Evolutionary conservation across 2,888 invertebrate species (phyloP), one percentile per base, ranked within the genome.

Genomic region (Ptychoptera albimana): DNA sequence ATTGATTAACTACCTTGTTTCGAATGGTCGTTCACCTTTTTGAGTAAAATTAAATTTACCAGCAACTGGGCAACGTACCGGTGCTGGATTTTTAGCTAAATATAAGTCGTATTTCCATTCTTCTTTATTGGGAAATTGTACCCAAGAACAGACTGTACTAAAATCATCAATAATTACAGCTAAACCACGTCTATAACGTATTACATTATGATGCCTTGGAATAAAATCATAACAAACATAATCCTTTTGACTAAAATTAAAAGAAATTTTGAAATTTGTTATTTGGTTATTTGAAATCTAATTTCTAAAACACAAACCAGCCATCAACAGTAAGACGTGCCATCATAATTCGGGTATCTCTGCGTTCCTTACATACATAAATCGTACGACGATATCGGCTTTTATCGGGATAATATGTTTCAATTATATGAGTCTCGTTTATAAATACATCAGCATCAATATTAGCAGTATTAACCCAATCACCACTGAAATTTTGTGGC

Each of bases 381-480:
- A 92, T 89, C 1, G 91, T 92, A 55, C 76, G 77, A 53, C 89
- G 75, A 61, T 77, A 89, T 54, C 91, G 74, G 0, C 86, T 85
- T 57, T 85, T 86, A 63, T 96, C 94, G 0, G 94, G 93, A 64
- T 87, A 87, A 67, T 87, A 92, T 0, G 87, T 91, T 67, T 94
- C 94, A 53, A 92, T 86, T 34, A 97, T 92, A 59, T 96, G 96
- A 0, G 96, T 97, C 57, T 91, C 87, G 58, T 96, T 96, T 36
- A 97, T 91, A 39, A 77, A 74, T 1, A 93, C 82, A 63, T 93
- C 89, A 1, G 94, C 94, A 62, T 94, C 93, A 51, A 92, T 86
- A 59, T 96, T 94, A 1, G 94, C 94, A 0, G 96, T 94, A 57
- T 96, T 96, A 43, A 94, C 88, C 96, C 96, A 97, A 15, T 85